A percentile compares a stretch with the other conserved stretches of the same genome.
These are phyloP conservation scores for Drosophila quinaria DNA, from an alignment of 2,888 invertebrate species.

Conservation along the genomic window DNA sequence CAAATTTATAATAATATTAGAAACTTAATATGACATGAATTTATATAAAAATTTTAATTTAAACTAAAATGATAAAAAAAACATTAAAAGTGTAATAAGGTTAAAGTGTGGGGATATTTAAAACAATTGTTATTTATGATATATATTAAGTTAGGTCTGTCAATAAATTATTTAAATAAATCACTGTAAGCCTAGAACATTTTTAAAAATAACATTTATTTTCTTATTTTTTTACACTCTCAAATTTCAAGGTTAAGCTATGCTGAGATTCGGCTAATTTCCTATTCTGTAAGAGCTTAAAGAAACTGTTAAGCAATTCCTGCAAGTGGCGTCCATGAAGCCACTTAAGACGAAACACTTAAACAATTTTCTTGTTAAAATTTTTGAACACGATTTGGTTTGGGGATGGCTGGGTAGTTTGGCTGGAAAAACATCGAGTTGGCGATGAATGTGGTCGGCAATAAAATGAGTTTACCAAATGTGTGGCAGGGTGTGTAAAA, in stretches of 20 bases:
- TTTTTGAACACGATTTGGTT: constrained; percentile 46
- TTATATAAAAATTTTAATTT: no score
- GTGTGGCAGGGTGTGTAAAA: constrained; percentile 15
- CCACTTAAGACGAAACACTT: constrained; percentile 68
- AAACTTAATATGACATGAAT: no score
- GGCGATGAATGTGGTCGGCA: constrained; percentile 70
- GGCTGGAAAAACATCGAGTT: constrained; percentile 8
- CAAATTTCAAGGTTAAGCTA: neutral
- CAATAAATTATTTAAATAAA: no score
- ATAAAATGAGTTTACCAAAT: constrained; percentile 73
- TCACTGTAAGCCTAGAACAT: no score
- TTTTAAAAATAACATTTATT: no score
- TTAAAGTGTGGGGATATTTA: no score
- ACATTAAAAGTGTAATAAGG: no score
- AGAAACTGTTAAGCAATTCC: constrained; percentile 27
- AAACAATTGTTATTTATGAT: no score
- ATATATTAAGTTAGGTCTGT: no score
- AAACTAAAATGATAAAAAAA: no score
- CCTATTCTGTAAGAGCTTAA: constrained; percentile 18
- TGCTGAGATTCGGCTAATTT: neutral
- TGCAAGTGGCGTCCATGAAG: constrained; percentile 24
- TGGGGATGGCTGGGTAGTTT: constrained; percentile 1
- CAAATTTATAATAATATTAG: no score
- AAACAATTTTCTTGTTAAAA: constrained; percentile 75
- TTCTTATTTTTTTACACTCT: no score